Evolutionary conservation across 2,113 vertebrate genomes (phyloP), one percentile per base, ranked within the genome.

Genomic region (Larimichthys crocea): DNA sequence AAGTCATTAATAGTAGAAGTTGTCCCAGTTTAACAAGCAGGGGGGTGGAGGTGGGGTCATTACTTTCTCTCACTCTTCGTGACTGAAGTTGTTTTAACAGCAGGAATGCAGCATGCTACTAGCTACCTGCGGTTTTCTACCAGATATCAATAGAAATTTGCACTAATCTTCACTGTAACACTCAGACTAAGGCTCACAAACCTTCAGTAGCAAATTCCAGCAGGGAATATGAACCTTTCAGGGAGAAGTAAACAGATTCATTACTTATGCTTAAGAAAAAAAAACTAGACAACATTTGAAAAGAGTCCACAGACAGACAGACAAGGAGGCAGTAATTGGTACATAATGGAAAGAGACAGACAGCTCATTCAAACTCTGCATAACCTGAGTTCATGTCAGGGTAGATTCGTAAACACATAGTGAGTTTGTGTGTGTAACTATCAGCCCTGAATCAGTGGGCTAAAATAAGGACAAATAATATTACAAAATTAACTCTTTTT

Each of bases 341-440:
- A 62, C 53, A 50, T 77, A 64, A 87, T 69, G 50, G 16, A 85
- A 68, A 83, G 76, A 82, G 74, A 87, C 88, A 84, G 68, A 79
- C 67, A 52, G 53, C 56, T 86, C 60, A 77, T 83, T 88, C 74
- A 84, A 86, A 82, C 82, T 79, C 77, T 74, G 72, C 19, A 52
- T 72, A 71, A 73, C 65, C 74, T 82, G 52, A 53, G 11, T 46
- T 85, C 60, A 74, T 46, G 63, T 73, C 20, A 70, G 22, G 63
- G 8, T 24, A 63, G 68, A 85, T 55, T 69, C 20, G 49, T 3
- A 82, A n/a, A 67, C 50, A 74, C 55, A 68, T 48, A 40, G 26
- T 24, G 29, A n/a, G 59, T 49, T 19, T 62, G 24, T 71, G 35
- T 35, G 3, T 11, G 10, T 76, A n/a, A 8, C 35, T 40, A 40